These are phyloP conservation scores for Phocoena sinus DNA, from an alignment of 2,113 vertebrate genomes.

Conservation along the genomic window DNA sequence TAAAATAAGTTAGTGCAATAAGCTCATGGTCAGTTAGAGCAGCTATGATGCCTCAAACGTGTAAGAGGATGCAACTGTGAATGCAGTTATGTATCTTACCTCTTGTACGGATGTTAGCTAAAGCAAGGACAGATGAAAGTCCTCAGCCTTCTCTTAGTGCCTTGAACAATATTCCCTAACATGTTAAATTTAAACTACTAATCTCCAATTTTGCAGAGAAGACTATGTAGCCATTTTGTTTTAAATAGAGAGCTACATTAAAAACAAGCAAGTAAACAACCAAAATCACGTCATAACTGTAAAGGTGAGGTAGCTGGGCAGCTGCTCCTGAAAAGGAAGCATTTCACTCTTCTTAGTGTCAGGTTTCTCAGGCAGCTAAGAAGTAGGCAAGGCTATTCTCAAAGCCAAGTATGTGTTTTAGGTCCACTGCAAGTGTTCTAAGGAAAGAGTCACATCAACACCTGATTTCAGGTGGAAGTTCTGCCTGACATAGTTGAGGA, in stretches of 20 bases:
- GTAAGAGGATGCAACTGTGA: neutral
- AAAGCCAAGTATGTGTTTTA: neutral
- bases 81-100: neutral
- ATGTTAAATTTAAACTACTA: neutral
- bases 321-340: neutral
- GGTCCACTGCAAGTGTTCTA: neutral
- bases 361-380: neutral
- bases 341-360: neutral
- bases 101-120: neutral
- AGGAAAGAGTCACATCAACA: neutral
- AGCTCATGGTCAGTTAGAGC: neutral
- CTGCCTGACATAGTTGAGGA: neutral
- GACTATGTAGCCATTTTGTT: neutral
- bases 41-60: neutral
- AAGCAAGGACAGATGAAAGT: neutral
- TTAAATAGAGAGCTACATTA: neutral
- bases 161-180: neutral
- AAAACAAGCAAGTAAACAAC: neutral
- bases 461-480: neutral
- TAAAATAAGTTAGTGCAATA: neutral
- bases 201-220: neutral
- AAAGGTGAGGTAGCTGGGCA: neutral
- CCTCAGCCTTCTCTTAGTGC: neutral
- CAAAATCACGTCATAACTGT: neutral
- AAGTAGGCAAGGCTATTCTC: neutral